Evolutionary conservation across 2,888 invertebrate species (phyloP).

Genomic region (Atethmia centrago): DNA sequence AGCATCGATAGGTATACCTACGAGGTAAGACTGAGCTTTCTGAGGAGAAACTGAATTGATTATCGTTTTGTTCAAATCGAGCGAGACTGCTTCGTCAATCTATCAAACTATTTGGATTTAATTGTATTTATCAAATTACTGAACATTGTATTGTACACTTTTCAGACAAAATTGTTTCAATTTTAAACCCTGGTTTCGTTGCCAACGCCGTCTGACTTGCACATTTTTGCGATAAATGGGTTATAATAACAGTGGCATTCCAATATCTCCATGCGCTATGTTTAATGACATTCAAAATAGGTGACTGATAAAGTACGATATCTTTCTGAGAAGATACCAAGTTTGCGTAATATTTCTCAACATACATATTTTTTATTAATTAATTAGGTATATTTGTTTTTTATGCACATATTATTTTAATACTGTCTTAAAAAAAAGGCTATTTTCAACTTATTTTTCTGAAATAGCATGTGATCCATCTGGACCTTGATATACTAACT

Average conservation of each 20-base stretch:
- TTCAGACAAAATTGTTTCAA: not conserved
- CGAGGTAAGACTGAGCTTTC: not conserved
- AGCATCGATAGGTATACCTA: not conserved
- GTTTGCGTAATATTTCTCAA: slow-evolving; percentile 58
- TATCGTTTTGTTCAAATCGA: too few relatives aligned
- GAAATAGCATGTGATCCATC: not conserved
- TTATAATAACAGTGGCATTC: slow-evolving; percentile 12
- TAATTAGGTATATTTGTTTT: too few relatives aligned
- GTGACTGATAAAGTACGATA: slow-evolving; percentile 35
- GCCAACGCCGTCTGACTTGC: slow-evolving; percentile 16
- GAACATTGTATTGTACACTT: not conserved
- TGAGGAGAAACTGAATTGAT: not conserved
- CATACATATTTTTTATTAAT: slow-evolving; percentile 5
- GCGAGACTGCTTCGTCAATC: not conserved
- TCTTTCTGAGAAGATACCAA: slow-evolving; percentile 22
- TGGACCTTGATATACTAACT: not conserved
- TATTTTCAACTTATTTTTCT: slow-evolving; percentile 25
- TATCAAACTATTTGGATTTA: not conserved
- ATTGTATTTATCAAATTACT: not conserved
- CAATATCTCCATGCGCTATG: slow-evolving; percentile 34
- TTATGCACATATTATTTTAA: too few relatives aligned
- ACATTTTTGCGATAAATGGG: slow-evolving; percentile 8
- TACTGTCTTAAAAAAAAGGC: too few relatives aligned
- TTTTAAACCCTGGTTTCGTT: not conserved
- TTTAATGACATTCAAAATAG: slow-evolving; percentile 32